These are phyloP conservation scores for Eurosta solidaginis DNA, from an alignment of 1,140 invertebrate species.

Conservation along the genomic window DNA sequence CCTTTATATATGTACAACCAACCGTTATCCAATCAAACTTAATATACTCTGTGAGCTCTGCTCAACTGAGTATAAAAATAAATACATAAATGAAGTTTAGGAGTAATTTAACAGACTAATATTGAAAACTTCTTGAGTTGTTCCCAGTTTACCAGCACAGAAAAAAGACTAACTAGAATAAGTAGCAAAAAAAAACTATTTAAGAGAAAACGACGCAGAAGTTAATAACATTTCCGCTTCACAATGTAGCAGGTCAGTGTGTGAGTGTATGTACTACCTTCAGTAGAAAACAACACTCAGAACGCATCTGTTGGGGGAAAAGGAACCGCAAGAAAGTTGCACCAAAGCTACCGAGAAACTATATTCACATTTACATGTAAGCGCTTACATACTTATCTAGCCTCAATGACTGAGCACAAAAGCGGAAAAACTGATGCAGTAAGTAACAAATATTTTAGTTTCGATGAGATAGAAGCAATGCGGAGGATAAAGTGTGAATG, in stretches of 20 bases:
- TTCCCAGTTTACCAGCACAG: not conserved
- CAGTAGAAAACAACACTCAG: not conserved
- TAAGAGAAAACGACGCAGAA: not conserved
- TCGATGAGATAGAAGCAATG: too few species aligned
- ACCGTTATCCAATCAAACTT: too few species aligned
- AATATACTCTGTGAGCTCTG: too few species aligned
- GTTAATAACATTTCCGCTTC: not conserved
- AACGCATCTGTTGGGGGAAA: not conserved
- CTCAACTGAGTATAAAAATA: not conserved
- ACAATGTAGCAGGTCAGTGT: not conserved
- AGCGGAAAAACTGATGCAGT: not conserved
- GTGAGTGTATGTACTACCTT: not conserved
- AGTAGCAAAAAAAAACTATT: not conserved
- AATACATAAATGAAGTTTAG: not conserved
- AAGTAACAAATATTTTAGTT: too few species aligned
- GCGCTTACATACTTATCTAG: not conserved
- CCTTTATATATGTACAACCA: too few species aligned
- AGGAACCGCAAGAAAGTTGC: constrained; percentile 6
- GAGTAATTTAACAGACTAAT: not conserved
- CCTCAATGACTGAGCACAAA: not conserved
- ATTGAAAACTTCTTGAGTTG: not conserved
- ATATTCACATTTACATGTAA: not conserved
- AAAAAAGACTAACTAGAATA: not conserved
- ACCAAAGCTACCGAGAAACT: not conserved
- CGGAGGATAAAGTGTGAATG: not conserved